Conservation (phyloP, 1,140 invertebrate species). For the Drosophila repletoides region DNA sequence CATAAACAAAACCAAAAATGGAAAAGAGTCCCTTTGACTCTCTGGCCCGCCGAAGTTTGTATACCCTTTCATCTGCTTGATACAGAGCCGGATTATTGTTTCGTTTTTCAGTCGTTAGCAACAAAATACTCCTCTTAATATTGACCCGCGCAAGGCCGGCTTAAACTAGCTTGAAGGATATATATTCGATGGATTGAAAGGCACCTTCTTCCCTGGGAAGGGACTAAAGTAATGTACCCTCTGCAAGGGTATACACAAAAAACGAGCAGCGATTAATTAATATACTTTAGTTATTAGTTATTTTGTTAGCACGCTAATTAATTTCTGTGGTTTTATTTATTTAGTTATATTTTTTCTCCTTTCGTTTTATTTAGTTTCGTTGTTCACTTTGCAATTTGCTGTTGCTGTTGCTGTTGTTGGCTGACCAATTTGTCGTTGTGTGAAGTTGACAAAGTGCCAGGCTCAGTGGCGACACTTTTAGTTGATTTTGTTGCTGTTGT, state of each 20-base stretch:
- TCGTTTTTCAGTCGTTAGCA: too few species aligned
- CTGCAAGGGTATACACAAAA: slow-evolving; percentile 11
- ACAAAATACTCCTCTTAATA: too few species aligned
- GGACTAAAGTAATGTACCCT: too few species aligned
- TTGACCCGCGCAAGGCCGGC: too few species aligned
- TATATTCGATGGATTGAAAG: too few species aligned
- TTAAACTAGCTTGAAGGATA: too few species aligned
- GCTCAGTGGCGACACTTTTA: slow-evolving; percentile 33
- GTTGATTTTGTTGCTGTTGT: slow-evolving; percentile 9
- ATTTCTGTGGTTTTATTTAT: slow-evolving; percentile 52
- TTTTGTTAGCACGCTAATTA: slow-evolving; percentile 44
- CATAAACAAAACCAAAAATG: too few species aligned
- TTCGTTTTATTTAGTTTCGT: slow-evolving; percentile 17
- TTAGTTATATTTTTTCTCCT: slow-evolving; percentile 8
- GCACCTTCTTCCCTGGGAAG: too few species aligned
- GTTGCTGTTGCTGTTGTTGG: slow-evolving; percentile 23
- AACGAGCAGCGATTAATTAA: slow-evolving; percentile 43
- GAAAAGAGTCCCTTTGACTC: too few species aligned
- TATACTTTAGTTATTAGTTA: slow-evolving; percentile 42
- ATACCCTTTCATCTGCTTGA: too few species aligned
- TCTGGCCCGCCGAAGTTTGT: too few species aligned
- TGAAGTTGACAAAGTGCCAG: slow-evolving; percentile 55
- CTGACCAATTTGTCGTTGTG: slow-evolving; percentile 46
- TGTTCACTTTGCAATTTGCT: slow-evolving; percentile 43
- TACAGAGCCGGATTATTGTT: too few species aligned